Evolutionary conservation across 2,888 invertebrate genomes (phyloP), one percentile per base, ranked within the genome.

Genomic region (Campoplex capitator): DNA sequence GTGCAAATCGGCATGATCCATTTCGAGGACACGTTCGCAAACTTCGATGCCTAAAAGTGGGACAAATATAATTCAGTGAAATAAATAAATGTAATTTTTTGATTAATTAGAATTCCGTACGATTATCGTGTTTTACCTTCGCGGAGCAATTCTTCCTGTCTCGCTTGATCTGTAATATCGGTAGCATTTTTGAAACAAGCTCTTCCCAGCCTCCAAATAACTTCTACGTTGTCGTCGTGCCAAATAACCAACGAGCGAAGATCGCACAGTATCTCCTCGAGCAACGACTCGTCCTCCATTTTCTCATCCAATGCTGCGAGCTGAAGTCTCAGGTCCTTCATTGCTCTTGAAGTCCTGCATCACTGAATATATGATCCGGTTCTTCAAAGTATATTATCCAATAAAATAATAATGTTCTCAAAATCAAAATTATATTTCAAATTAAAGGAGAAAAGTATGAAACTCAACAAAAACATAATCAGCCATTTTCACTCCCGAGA

Each of bases 1-100:
- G 93, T 97, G 97, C 23, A 96, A 95, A 90, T 96, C 95, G 0
- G 96, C 94, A 90, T 95, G 95, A 32, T 94, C 92, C 1, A 95
- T 93, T 71, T 95, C 92, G 38, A 97, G 92, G 32, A 96, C 95
- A 85, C 93, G 93, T 78, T 95, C 94, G 78, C 96, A 97, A 86
- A 95, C 95, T 56, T 95, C 95, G 71, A 96, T 94, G 71, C 97
- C 96, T 96, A 86, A 23, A 0, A 32, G 13, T 62, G 3, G 2
- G 58, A 58, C 23, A 28, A 23, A 28, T 13, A 13, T 16, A 4
- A 13, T 13, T 4, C 3, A 62, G 13, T 28, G 0, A 32, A 13
- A 32, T 6, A 28, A 68, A 28, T 28, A 42, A 3, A 42, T 11
- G n/a, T n/a, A 23, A 11, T 9, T 42, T 35, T 38, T n/a, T 48